Conservation (phyloP, 1,140 invertebrate genomes). For the Zaprionus africanus region DNA sequence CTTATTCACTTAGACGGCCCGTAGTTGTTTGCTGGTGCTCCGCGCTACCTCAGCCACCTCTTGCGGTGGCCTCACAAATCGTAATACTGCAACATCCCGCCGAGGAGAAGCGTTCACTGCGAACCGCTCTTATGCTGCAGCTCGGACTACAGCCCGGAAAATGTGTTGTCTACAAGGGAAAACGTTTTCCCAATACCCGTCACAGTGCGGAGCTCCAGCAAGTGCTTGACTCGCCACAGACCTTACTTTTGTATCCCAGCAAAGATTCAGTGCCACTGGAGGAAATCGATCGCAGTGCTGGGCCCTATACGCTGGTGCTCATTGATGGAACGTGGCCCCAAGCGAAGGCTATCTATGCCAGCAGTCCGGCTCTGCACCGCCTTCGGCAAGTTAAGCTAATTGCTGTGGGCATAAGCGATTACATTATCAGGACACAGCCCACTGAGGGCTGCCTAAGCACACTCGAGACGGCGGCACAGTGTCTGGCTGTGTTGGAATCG, state of each 20-base stretch:
- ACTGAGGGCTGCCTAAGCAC: slow-evolving; percentile 96
- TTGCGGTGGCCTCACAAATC: slow-evolving; percentile 89
- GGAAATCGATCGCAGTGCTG: slow-evolving; percentile 84
- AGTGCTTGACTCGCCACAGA: slow-evolving; percentile 89
- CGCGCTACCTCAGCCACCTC: slow-evolving; percentile 89
- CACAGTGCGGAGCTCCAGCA: slow-evolving; percentile 87
- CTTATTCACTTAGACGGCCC: slow-evolving; percentile 89
- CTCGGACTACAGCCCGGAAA: slow-evolving; percentile 89
- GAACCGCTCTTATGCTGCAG: slow-evolving; percentile 95
- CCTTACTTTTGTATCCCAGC: slow-evolving; percentile 93
- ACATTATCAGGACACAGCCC: slow-evolving; percentile 96
- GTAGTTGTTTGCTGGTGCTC: slow-evolving; percentile 95
- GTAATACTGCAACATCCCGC: slow-evolving; percentile 96
- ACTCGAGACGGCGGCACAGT: slow-evolving; percentile 94
- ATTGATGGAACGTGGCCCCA: slow-evolving; percentile 98
- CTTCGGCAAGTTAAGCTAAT: slow-evolving; percentile 91
- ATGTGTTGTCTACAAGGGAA: slow-evolving; percentile 92
- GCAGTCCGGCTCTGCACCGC: slow-evolving; percentile 88
- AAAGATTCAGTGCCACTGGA: slow-evolving; percentile 86
- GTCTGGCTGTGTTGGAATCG: slow-evolving; percentile 91
- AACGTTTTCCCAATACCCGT: slow-evolving; percentile 90
- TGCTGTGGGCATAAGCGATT: slow-evolving; percentile 90
- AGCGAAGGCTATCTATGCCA: slow-evolving; percentile 93
- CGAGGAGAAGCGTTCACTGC: slow-evolving; percentile 94
- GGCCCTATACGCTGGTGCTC: slow-evolving; percentile 91